Conservation (phyloP, 2,113 vertebrate genomes). For the Spea bombifrons region DNA sequence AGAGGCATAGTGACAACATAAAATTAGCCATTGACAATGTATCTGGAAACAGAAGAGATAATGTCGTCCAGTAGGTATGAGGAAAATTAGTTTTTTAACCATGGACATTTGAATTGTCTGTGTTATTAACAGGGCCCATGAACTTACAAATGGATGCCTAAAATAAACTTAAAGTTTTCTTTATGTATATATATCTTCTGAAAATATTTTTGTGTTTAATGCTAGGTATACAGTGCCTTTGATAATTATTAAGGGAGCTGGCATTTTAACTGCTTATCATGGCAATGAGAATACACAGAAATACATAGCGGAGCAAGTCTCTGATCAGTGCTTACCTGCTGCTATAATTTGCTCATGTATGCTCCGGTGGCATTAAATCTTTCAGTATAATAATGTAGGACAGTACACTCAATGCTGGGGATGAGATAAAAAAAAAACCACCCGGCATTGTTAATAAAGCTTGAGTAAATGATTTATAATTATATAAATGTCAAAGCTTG, state of each 20-base stretch:
- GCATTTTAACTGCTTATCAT: neutral
- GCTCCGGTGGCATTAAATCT: conserved; percentile 44
- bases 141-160: no score
- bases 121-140: no score
- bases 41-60: no score
- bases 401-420: conserved; percentile 41
- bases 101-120: no score
- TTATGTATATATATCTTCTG: neutral
- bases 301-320: neutral
- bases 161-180: neutral
- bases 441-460: conserved; percentile 47
- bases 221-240: neutral
- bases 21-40: no score
- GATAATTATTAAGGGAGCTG: neutral
- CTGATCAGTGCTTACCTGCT: conserved; percentile 6
- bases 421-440: conserved; percentile 60
- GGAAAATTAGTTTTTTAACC: no score
- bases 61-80: no score
- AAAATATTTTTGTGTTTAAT: neutral
- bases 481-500: conserved; percentile 61
- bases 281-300: neutral
- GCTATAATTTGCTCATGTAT: conserved; percentile 20
- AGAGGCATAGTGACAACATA: no score
- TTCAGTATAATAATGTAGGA: conserved; percentile 54
- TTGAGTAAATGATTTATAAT: conserved; percentile 64